Conservation (phyloP, 1,140 invertebrate genomes). For the Zeugodacus cucurbitae region DNA sequence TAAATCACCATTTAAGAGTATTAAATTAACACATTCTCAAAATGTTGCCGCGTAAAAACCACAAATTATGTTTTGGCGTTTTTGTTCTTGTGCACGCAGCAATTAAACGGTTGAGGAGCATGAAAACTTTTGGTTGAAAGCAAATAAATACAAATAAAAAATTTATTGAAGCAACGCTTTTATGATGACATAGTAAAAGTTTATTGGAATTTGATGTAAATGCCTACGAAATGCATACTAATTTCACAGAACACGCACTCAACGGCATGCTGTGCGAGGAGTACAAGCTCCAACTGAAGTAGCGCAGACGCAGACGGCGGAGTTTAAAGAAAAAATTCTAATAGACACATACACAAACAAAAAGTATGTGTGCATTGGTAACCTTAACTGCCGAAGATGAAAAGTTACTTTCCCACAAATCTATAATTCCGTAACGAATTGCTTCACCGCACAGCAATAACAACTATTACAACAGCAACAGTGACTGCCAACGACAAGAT, state of each 20-base stretch:
- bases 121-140: background rate
- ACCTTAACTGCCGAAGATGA: constrained; percentile 1
- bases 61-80: background rate
- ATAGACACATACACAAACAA: background rate
- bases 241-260: background rate
- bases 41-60: background rate
- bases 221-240: background rate
- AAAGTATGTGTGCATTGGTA: background rate
- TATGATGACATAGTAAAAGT: background rate
- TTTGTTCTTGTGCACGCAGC: background rate
- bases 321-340: constrained; percentile 19
- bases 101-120: background rate
- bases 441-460: background rate
- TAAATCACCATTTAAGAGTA: background rate
- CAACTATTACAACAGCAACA: background rate
- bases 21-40: constrained; percentile 14
- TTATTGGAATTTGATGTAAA: constrained; percentile 22
- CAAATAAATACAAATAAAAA: background rate
- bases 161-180: background rate
- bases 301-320: background rate
- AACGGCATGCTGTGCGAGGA: background rate
- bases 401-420: constrained; percentile 37
- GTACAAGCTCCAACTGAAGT: background rate
- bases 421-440: constrained; percentile 39
- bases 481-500: background rate